phyloP scores from a whole-genome alignment of 2,113 vertebrate species.

The Phyllopteryx taeniolatus region DNA sequence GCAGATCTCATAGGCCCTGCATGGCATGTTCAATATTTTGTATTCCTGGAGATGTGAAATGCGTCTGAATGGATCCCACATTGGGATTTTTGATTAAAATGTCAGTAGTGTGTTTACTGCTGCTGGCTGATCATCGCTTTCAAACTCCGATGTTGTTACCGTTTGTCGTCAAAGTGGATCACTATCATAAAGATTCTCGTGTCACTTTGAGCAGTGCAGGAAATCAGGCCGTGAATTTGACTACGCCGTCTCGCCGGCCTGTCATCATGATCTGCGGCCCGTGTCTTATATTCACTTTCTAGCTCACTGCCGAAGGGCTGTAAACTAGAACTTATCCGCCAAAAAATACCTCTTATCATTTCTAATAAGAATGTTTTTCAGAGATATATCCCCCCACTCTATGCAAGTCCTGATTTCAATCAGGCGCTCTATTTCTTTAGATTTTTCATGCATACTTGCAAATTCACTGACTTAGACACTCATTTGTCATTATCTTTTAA shows the following conservation, averaged over 20 bases:
- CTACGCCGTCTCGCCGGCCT: constrained; percentile 28
- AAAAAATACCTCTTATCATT: constrained; percentile 45
- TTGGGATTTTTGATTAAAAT: constrained; percentile 40
- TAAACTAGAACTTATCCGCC: constrained; percentile 50
- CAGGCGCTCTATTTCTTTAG: not conserved
- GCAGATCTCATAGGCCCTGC: constrained; percentile 11
- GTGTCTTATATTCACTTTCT: constrained; percentile 49
- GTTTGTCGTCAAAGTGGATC: constrained; percentile 32
- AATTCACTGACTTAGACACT: constrained; percentile 12
- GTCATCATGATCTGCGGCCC: constrained; percentile 37
- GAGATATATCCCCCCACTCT: constrained; percentile 1
- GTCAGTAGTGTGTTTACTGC: constrained; percentile 37
- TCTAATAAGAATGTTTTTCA: constrained; percentile 19
- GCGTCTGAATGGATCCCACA: constrained; percentile 8
- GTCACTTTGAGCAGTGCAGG: constrained; percentile 19
- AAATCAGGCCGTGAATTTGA: constrained; percentile 34
- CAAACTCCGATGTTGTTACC: constrained; percentile 24
- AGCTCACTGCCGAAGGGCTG: constrained; percentile 35
- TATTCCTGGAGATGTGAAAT: constrained; percentile 3
- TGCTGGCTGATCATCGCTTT: constrained; percentile 43
- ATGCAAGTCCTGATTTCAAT: not conserved
- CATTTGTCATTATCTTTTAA: constrained; percentile 11
- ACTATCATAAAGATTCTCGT: constrained; percentile 40
- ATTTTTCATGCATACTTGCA: constrained; percentile 13
- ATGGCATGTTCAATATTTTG: constrained; percentile 5